These are phyloP conservation scores for Psittacula derbiana DNA, from an alignment of 2,797 vertebrate genomes.

Conservation along the genomic window DNA sequence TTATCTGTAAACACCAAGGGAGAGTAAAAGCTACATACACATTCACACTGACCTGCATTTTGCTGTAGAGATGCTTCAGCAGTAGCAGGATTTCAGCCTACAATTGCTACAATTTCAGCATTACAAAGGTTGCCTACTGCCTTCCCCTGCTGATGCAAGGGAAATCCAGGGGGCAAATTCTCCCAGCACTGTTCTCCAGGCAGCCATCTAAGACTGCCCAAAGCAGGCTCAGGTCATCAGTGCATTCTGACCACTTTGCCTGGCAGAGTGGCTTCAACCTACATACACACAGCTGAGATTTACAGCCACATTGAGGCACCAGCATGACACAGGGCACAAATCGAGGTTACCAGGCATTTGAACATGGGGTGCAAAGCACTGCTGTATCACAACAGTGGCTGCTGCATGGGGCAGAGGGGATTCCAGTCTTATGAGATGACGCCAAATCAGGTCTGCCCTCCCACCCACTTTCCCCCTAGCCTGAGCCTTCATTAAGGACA, in stretches of 20 bases:
- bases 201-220: accelerated
- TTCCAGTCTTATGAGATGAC: accelerated
- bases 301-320: background rate
- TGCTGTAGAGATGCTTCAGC: background rate
- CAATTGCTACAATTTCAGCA: background rate
- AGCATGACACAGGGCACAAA: accelerated
- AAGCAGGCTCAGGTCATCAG: background rate
- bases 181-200: background rate
- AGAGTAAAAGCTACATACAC: accelerated
- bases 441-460: background rate
- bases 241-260: accelerated
- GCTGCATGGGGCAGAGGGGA: background rate
- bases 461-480: background rate
- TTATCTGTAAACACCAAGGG: background rate
- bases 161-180: background rate
- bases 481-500: background rate
- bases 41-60: background rate
- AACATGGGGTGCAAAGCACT: accelerated
- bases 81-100: background rate
- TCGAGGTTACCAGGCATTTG: background rate
- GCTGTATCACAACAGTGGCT: accelerated
- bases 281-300: accelerated
- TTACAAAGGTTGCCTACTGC: background rate
- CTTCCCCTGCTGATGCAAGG: background rate
- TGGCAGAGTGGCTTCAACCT: background rate